A percentile compares a stretch with the other conserved stretches of the same genome.
These are phyloP conservation scores for Moxostoma hubbsi DNA, from an alignment of 2,797 vertebrate species.

Conservation along the genomic window DNA sequence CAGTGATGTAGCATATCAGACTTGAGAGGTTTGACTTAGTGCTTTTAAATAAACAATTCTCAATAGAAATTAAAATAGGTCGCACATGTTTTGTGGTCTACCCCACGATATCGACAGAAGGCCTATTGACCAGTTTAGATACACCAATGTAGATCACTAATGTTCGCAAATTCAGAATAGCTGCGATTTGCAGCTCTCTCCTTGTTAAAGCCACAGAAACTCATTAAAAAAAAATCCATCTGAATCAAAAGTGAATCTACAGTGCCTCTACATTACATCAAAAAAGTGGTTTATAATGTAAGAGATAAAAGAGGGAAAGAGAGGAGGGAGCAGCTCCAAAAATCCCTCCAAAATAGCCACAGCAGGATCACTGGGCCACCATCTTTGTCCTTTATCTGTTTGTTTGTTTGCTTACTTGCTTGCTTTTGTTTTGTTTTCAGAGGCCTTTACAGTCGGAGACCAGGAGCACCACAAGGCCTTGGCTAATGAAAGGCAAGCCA, in stretches of 20 bases:
- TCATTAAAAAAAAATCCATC: conserved; percentile 48
- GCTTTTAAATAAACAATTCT: no score
- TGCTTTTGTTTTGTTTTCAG: conserved; percentile 38
- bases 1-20: no score
- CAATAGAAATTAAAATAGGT: no score
- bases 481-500: conserved; percentile 19
- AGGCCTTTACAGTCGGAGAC: conserved; percentile 31
- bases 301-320: conserved; percentile 18
- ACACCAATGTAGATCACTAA: neutral
- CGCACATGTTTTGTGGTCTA: no score
- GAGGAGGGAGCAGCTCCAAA: conserved; percentile 14
- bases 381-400: conserved; percentile 28
- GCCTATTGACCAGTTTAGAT: no score
- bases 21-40: no score
- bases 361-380: conserved; percentile 40
- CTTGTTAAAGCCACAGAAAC: conserved; percentile 10
- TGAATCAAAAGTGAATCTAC: conserved; percentile 48
- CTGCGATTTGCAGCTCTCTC: neutral
- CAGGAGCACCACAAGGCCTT: conserved; percentile 27
- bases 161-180: conserved; percentile 1
- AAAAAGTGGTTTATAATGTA: conserved; percentile 58
- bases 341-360: conserved; percentile 40
- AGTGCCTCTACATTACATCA: conserved; percentile 33
- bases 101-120: no score
- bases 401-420: conserved; percentile 20